Evolutionary conservation across 1,140 invertebrate species (phyloP), one percentile per base, ranked within the genome.

Genomic region (Calliphora vicina): DNA sequence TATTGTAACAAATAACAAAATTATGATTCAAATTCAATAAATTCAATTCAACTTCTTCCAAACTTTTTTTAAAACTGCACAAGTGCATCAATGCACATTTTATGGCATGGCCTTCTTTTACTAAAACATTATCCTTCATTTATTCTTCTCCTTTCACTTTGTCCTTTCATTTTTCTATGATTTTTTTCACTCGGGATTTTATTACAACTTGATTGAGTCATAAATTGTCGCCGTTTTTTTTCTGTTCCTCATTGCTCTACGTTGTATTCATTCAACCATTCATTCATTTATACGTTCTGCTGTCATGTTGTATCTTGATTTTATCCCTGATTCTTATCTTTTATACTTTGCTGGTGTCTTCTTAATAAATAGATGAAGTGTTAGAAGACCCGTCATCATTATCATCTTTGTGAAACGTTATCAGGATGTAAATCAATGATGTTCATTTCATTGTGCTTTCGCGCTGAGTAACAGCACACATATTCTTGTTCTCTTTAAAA

Each of bases 311-410:
- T 57, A 57, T 57, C 50, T n/a, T n/a, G 50, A 57, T 57, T 57
- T 57, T 17, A n/a, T 17, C 50, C 15, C 50, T 67, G 1, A 10
- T 20, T 10, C 8, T 23, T 67, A 10, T 67, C 61, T 25, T 67
- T 10, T 57, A 15, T 23, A 20, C 61, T 67, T 23, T 67, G 45
- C 50, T 67, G 20, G n/a, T 67, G 61, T 67, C 61, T 25, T 67
- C n/a, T 67, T 67, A 67, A 67, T 57, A 57, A 67, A 67, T 67
- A 23, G n/a, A 67, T 67, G 61, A 67, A 67, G 61, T 67, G 61
- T 67, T 67, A 67, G 61, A 23, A 67, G 61, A 25, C n/a, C 20
- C n/a, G n/a, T 23, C 10, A 25, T 67, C 13, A 17, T 5, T 61
- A 61, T 61, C 61, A 67, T 17, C 61, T 23, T n/a, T n/a, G n/a